Conservation (phyloP, 2,797 vertebrate genomes). For the Hemibagrus guttatus region DNA sequence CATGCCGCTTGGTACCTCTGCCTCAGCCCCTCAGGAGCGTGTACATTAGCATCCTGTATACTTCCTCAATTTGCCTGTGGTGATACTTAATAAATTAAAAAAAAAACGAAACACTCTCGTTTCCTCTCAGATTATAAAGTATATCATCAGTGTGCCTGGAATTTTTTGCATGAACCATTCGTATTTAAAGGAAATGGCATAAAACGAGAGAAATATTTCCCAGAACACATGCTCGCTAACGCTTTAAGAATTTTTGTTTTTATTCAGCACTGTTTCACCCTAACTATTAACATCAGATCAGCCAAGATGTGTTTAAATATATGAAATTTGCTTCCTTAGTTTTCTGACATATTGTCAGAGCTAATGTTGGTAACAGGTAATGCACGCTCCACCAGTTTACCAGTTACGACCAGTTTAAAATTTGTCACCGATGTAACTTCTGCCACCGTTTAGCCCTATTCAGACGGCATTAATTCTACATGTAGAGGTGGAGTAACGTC, state of each 20-base stretch:
- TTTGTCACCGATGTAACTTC: neutral
- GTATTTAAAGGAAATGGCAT: neutral
- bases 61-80: conserved; percentile 10
- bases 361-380: neutral
- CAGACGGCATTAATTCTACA: neutral
- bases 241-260: neutral
- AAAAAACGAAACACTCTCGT: neutral
- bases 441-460: neutral
- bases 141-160: conserved; percentile 2
- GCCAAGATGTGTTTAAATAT: neutral
- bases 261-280: too few relatives aligned
- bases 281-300: neutral
- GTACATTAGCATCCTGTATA: neutral
- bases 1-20: conserved; percentile 46
- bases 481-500: neutral
- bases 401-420: neutral
- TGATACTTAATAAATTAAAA: neutral
- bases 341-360: neutral
- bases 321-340: neutral
- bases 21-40: neutral
- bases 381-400: too few relatives aligned
- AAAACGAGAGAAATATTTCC: neutral
- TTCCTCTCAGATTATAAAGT: conserved; percentile 5
- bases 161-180: neutral
- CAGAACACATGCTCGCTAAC: neutral